Conservation (phyloP, 2,888 invertebrate species). For the Watsonalla binaria region DNA sequence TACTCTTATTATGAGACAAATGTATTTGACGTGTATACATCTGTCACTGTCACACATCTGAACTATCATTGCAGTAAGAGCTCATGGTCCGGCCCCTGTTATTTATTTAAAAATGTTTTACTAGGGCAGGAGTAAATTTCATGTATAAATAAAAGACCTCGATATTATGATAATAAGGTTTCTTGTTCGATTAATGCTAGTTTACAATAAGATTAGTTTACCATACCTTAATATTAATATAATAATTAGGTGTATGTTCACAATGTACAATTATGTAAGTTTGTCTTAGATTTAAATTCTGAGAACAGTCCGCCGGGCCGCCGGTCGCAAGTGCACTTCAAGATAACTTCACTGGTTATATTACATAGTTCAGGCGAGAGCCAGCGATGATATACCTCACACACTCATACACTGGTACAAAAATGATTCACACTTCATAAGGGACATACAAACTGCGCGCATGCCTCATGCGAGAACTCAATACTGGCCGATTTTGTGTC, state of each 20-base stretch:
- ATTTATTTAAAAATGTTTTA: constrained; percentile 2
- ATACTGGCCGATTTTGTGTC: neutral
- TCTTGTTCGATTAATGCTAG: constrained; percentile 77
- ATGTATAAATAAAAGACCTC: constrained; percentile 57
- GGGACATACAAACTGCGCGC: neutral
- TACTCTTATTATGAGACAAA: too few species aligned
- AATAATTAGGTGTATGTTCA: constrained; percentile 75
- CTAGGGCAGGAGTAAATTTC: neutral
- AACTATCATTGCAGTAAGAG: too few species aligned
- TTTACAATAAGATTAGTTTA: constrained; percentile 77
- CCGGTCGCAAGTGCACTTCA: constrained; percentile 73
- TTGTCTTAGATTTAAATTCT: constrained; percentile 66
- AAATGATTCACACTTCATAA: constrained; percentile 22
- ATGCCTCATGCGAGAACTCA: neutral
- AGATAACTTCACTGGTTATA: constrained; percentile 50
- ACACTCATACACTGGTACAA: constrained; percentile 37
- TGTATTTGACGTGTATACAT: too few species aligned
- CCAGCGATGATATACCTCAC: constrained; percentile 26
- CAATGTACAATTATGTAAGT: constrained; percentile 75
- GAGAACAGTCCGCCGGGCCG: constrained; percentile 70
- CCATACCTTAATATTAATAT: constrained; percentile 60
- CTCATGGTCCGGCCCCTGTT: too few species aligned
- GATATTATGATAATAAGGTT: constrained; percentile 78
- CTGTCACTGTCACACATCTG: too few species aligned
- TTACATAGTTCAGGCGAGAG: constrained; percentile 45